Evolutionary conservation across 1,140 invertebrate species (phyloP).

Genomic region (Drosophila tani): DNA sequence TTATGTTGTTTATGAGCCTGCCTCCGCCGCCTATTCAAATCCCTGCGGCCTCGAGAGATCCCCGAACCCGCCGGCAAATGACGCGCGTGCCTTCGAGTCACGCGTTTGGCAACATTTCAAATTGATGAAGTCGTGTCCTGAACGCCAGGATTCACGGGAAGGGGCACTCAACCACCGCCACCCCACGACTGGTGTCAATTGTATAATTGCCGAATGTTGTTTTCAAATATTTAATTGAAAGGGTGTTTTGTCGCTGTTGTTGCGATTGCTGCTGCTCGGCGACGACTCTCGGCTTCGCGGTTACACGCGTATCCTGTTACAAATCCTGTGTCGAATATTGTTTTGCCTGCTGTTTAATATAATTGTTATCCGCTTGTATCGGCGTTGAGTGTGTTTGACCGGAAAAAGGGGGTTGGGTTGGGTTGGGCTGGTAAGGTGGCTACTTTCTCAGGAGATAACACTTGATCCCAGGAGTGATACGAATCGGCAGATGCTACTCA

Average conservation of each 20-base stretch:
- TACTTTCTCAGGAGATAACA: conserved; percentile 55
- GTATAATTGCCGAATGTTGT: conserved; percentile 84
- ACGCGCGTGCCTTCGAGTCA: conserved; percentile 72
- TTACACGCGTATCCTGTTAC: conserved; percentile 85
- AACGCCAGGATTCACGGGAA: neutral
- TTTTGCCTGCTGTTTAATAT: conserved; percentile 80
- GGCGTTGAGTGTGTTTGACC: conserved; percentile 38
- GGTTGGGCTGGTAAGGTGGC: conserved; percentile 6
- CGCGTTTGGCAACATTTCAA: conserved; percentile 73
- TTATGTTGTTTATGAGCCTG: conserved; percentile 82
- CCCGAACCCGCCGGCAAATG: conserved; percentile 54
- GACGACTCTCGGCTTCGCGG: conserved; percentile 61
- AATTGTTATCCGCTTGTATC: conserved; percentile 76
- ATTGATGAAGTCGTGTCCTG: conserved; percentile 80
- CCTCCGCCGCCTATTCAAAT: conserved; percentile 60
- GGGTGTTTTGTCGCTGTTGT: conserved; percentile 70
- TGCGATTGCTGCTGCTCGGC: conserved; percentile 15
- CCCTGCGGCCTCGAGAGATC: conserved; percentile 59
- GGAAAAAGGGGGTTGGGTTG: conserved; percentile 1
- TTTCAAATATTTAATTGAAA: conserved; percentile 84
- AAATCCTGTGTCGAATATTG: conserved; percentile 78
- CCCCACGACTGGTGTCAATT: conserved; percentile 72
- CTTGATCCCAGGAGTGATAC: conserved; percentile 19
- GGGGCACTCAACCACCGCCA: neutral
- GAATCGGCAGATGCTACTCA: conserved; percentile 44